Percentiles rank a stretch among this genome's conserved stretches.
phyloP scores from a whole-genome alignment of 2,888 invertebrate species.

The Mythimna ferrago region DNA sequence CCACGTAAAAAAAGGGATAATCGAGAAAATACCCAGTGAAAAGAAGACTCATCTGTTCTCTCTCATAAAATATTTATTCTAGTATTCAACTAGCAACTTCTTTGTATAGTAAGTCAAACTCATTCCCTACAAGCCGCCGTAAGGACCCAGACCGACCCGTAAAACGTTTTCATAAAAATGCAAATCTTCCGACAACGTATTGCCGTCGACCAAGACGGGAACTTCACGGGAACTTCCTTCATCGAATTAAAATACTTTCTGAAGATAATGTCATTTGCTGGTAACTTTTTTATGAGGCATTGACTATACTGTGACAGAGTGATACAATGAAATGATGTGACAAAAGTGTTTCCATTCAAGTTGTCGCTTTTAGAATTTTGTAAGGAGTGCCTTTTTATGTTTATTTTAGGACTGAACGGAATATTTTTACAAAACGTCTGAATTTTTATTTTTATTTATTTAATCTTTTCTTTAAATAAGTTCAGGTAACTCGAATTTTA shows the following conservation, averaged over 20 bases:
- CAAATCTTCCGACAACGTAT: conserved; percentile 86
- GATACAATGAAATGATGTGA: conserved; percentile 54
- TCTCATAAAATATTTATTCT: conserved; percentile 39
- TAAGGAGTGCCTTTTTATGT: neutral
- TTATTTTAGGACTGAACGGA: conserved; percentile 3
- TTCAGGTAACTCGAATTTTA: no score
- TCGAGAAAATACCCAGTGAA: neutral
- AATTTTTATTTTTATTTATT: neutral
- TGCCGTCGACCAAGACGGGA: conserved; percentile 74
- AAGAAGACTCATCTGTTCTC: conserved; percentile 4
- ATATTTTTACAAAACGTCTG: neutral
- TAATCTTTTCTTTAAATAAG: neutral
- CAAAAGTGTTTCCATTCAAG: conserved; percentile 34
- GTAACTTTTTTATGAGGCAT: conserved; percentile 72
- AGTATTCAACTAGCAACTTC: conserved; percentile 39
- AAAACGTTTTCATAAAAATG: conserved; percentile 89
- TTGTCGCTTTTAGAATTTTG: conserved; percentile 26
- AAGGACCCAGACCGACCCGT: conserved; percentile 70
- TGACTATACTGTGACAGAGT: conserved; percentile 49
- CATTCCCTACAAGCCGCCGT: conserved; percentile 53
- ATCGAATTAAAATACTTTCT: conserved; percentile 87
- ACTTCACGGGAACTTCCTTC: conserved; percentile 78
- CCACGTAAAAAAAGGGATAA: neutral
- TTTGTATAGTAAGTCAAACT: conserved; percentile 57
- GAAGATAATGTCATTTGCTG: conserved; percentile 79